Evolutionary conservation across 2,888 invertebrate species (phyloP).

Genomic region (Fabriciana adippe): DNA sequence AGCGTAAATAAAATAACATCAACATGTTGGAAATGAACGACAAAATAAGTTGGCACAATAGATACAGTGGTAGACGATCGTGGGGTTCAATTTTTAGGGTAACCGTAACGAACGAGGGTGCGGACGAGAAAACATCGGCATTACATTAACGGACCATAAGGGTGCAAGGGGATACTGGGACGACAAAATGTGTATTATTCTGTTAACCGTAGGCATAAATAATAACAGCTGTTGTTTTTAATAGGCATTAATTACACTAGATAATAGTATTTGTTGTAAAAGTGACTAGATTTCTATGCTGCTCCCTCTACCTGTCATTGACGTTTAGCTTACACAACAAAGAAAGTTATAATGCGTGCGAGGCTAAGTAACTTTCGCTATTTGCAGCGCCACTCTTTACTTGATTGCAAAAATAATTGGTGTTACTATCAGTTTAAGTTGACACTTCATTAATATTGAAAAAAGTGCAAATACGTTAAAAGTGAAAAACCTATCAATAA

Average conservation of each 20-base stretch:
- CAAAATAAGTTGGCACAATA: constrained; percentile 33
- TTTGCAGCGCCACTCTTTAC: constrained; percentile 56
- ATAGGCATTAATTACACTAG: constrained; percentile 35
- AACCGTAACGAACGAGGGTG: constrained; percentile 70
- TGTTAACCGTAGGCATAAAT: constrained; percentile 26
- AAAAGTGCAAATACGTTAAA: constrained; percentile 7
- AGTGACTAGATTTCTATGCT: constrained; percentile 75
- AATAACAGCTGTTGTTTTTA: constrained; percentile 48
- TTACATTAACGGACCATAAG: constrained; percentile 58
- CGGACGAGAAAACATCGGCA: constrained; percentile 69
- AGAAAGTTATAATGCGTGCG: constrained; percentile 78
- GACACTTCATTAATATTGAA: constrained; percentile 9
- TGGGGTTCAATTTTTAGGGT: constrained; percentile 60
- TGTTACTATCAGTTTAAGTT: constrained; percentile 14
- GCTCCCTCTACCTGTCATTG: constrained; percentile 74
- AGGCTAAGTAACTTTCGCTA: constrained; percentile 76
- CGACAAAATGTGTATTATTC: constrained; percentile 24
- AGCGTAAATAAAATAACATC: not conserved
- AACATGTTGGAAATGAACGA: constrained; percentile 6
- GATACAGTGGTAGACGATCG: constrained; percentile 35
- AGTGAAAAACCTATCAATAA: constrained; percentile 5
- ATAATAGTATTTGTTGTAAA: constrained; percentile 58
- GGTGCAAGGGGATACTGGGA: constrained; percentile 48
- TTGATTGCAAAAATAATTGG: constrained; percentile 27
- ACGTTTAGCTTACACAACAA: constrained; percentile 79